Conservation (phyloP, 2,113 vertebrate species). For the Petrocephalus zakoni region DNA sequence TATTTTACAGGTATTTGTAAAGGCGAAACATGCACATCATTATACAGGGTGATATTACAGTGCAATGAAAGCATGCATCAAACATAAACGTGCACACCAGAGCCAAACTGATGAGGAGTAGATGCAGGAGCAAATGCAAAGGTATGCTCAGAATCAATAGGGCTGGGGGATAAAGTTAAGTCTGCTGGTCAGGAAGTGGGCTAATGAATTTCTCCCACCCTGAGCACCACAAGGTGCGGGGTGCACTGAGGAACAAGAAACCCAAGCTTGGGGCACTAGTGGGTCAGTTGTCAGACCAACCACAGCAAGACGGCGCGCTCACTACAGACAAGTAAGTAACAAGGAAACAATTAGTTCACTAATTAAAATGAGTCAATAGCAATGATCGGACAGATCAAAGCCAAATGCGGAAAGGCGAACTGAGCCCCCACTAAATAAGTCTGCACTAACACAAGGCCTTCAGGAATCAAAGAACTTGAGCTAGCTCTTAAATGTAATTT, state of each 20-base stretch:
- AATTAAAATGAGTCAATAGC: constrained; percentile 1
- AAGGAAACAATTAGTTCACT: neutral
- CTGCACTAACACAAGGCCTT: neutral
- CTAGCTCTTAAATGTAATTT: neutral
- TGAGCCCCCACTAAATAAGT: neutral
- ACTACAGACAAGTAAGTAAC: neutral
- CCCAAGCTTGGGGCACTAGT: neutral
- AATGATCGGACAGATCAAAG: neutral
- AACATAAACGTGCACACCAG: neutral
- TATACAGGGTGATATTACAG: neutral
- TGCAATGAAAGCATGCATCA: neutral
- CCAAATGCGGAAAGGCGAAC: neutral
- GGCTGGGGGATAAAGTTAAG: neutral
- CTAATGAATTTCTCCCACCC: neutral
- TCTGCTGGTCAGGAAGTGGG: neutral
- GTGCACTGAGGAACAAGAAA: neutral
- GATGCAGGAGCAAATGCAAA: neutral
- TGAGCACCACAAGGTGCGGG: neutral
- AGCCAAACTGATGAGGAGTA: neutral
- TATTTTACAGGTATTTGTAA: neutral
- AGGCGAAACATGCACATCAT: neutral
- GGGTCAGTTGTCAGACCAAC: neutral
- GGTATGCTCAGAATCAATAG: neutral
- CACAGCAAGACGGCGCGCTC: neutral
- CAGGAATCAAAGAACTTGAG: neutral